Conservation (phyloP, 2,888 invertebrate species). For the Cylindroiulus punctatus region DNA sequence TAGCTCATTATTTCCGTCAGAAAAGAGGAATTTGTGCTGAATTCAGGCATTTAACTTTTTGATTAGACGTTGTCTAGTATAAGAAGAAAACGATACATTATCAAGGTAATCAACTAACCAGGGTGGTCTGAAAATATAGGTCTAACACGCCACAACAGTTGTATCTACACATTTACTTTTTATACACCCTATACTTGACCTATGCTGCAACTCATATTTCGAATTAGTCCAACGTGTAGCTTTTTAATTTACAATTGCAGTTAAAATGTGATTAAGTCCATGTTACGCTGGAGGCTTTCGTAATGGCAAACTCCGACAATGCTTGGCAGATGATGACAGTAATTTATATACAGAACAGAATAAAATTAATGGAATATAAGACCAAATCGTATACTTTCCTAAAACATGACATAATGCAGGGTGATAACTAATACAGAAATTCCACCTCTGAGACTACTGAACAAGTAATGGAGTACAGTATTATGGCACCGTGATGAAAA, state of each 20-base stretch:
- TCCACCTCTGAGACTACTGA: background rate
- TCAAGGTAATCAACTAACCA: background rate
- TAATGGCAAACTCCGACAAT: background rate
- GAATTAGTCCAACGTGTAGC: background rate
- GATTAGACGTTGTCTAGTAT: background rate
- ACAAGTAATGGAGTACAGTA: background rate
- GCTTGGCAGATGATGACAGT: background rate
- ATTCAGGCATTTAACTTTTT: background rate
- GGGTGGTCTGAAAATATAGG: conserved; percentile 3
- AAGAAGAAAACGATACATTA: background rate
- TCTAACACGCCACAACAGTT: background rate
- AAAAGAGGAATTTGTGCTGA: background rate
- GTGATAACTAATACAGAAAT: too few species aligned
- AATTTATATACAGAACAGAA: conserved; percentile 8
- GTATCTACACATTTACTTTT: background rate
- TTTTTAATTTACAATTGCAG: too few species aligned
- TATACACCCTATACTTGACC: background rate
- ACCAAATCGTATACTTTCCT: background rate
- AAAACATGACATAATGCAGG: background rate
- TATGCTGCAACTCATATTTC: background rate
- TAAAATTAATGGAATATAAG: background rate
- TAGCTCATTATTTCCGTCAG: background rate
- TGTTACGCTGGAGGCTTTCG: background rate
- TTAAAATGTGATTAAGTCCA: too few species aligned
- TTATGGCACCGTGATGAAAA: background rate